Evolutionary conservation across 2,113 vertebrate genomes (phyloP).

Genomic region (Sakesphorus luctuosus): DNA sequence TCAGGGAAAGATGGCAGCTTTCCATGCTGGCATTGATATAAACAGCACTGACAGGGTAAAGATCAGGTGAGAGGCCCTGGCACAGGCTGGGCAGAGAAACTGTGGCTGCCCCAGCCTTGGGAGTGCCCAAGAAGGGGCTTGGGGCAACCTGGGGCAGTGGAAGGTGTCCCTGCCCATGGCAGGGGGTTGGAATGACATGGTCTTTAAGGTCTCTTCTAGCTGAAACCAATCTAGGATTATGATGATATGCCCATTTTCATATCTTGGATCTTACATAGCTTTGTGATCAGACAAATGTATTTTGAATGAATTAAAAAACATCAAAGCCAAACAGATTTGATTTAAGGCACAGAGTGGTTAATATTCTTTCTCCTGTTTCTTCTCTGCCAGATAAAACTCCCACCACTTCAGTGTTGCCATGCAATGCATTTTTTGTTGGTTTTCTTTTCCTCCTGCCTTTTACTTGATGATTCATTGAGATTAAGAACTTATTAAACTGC

Average conservation of each 20-base stretch:
- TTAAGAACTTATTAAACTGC: neutral
- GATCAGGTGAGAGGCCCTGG: neutral
- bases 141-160: neutral
- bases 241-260: neutral
- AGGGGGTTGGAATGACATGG: neutral
- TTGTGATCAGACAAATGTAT: neutral
- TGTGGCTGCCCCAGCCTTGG: neutral
- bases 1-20: neutral
- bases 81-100: neutral
- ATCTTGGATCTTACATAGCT: neutral
- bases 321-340: neutral
- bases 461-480: slow-evolving; percentile 27
- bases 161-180: neutral
- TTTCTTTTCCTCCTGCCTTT: neutral
- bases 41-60: neutral
- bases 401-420: slow-evolving; percentile 1
- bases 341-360: neutral
- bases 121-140: neutral
- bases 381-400: slow-evolving; percentile 19
- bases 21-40: neutral
- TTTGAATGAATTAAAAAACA: neutral
- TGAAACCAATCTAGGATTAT: neutral
- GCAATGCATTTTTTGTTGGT: neutral
- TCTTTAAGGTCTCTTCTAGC: neutral
- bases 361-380: neutral